Evolutionary conservation across 2,888 invertebrate species (phyloP), one percentile per base, ranked within the genome.

Genomic region (Ormyrus labotus): DNA sequence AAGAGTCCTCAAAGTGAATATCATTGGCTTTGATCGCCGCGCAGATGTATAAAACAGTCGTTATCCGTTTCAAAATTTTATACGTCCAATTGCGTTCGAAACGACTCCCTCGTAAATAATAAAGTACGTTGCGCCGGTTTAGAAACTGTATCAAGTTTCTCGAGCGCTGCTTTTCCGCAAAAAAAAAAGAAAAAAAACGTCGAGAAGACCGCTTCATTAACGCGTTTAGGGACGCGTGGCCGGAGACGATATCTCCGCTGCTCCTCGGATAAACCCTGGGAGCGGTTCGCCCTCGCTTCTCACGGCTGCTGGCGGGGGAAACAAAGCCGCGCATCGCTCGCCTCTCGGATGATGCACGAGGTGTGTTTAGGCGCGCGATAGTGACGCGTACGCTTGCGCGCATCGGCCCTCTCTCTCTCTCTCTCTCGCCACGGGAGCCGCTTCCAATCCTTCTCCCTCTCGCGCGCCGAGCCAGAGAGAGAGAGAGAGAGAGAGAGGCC

Each of bases 351-450:
- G 90, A 90, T 90, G 87, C 89, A 90, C 88, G 90, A 90, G 90
- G 90, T 90, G 90, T 89, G 89, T 90, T 90, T 89, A 90, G 88
- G 88, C 87, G 90, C 87, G 90, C 87, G 89, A 89, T 88, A 88
- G 88, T 88, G 89, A 90, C 87, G 89, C 84, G 34, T 34, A 34
- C 34, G 85, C 83, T 81, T 84, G 48, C n/a, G 74, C 53, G 48
- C 13, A 19, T 78, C 57, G 10, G 8, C 34, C 53, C 68, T 72
- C 53, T 71, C 58, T 67, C 75, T 71, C 58, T 67, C 75, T 60
- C 67, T 58, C 75, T 19, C 68, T 57, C 78, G 53, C 90, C 87
- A 90, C 90, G 87, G 90, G 90, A 89, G 90, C 89, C 87, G 88
- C 87, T 89, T 77, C 86, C 85, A 86, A 84, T 85, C 85, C 78